Evolutionary conservation across 2,888 invertebrate species (phyloP), one percentile per base, ranked within the genome.

Genomic region (Drosophila putrida): DNA sequence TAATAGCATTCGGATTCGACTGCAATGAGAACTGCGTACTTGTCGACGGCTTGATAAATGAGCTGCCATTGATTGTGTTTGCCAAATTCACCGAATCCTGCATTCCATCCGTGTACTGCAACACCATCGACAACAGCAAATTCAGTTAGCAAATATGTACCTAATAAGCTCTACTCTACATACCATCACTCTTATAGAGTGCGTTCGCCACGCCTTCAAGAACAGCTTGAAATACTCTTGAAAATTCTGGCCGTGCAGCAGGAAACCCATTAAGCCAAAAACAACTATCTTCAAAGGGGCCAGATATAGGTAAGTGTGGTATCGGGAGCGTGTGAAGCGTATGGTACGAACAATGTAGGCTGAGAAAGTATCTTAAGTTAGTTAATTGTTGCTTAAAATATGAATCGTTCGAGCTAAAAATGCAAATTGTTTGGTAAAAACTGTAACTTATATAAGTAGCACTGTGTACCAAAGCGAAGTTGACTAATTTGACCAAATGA

Each of bases 231-330:
- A 95, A 80, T 92, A 92, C 28, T 82, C 77, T 0, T 64, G 10
- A 38, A 92, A 78, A 10, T 69, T 73, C 36, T 81, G 80, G 11
- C 90, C 91, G 68, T 91, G 92, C 57, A 95, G 94, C 8, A 95
- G 85, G 47, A 96, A 89, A 80, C 95, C 94, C 67, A 94, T 93
- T 2, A 93, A 80, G 73, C 96, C 94, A 86, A 98, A 98, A 4
- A 96, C 91, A 0, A 95, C 41, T 59, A 96, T 95, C 93, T 98
- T 98, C 94, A 96, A 95, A 15, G 96, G 77, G 0, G 97, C 94
- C 3, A 96, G 93, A 53, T 95, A 93, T 39, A 95, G 93, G 89
- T 97, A 96, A 0, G 95, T 95, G 84, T 95, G 95, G 82, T 97
- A 96, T 27, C 96, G 94, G 31, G 94, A 94, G 78, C 93, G 93